Base-by-base conservation (phyloP, 2,888 invertebrate genomes). In the Stratiomys singularior region DNA sequence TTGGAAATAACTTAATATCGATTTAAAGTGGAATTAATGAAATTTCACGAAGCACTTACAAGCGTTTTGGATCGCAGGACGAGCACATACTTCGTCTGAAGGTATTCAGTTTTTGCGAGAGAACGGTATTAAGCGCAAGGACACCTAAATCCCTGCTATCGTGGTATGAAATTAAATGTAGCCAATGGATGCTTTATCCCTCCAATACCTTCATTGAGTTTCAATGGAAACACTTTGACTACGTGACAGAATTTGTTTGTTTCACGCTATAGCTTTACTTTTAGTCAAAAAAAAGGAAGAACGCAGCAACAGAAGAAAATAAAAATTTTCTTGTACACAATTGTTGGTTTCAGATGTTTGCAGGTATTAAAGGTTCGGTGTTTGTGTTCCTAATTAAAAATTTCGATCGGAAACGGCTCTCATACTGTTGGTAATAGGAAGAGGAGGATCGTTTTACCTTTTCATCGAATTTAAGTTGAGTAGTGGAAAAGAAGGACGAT, bases 1-100 rank as follows among this genome's bases (percentile, higher is more conserved):
- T 81, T 79, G 82, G 82, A 82, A 82, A 81, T 82, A 82, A 81
- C 79, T 81, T 82, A 81, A 82, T 81, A 79, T 79, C 79, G 78
- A 79, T 79, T 79, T 79, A 78, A 79, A 79, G 74, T 78, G 79
- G 79, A 79, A 79, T 79, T 79, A 79, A 79, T 79, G 79, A 79
- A 79, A 79, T 79, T 77, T 76, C 27, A 25, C 30, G 58, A 15
- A 7, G 27, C 30, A 11, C 56, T 30, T 56, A 11, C 1, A 56
- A 46, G 58, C 52, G 30, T 11, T 27, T 25, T 2, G 18, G 27
- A 18, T 30, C 15, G 46, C 64, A 9, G 63, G 13, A 13, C 52
- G 28, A 9, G 46, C 13, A 0, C 13, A 64, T 25, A 27, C 25
- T 44, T 18, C 27, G 7, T 72, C 27, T 56, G 25, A 15, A n/a